These are phyloP conservation scores for Gnathonemus echidnorhynchus DNA, from an alignment of 2,113 vertebrate genomes.

Conservation along the genomic window DNA sequence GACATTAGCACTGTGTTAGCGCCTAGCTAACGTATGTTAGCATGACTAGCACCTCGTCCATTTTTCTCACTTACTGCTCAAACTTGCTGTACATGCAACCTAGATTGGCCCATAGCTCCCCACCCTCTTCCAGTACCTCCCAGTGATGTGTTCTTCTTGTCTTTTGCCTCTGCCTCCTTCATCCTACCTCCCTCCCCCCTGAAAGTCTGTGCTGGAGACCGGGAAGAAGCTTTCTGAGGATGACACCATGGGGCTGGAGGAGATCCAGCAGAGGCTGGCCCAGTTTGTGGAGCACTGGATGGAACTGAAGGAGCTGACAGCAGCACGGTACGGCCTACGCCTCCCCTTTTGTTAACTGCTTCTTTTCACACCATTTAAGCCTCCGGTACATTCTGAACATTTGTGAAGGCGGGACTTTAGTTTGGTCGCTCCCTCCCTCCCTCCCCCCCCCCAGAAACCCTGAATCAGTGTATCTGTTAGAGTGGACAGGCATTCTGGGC, in stretches of 20 bases:
- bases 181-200: background rate
- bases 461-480: background rate
- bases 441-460: background rate
- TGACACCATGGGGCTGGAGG: slow-evolving; percentile 94
- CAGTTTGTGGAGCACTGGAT: slow-evolving; percentile 97
- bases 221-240: slow-evolving; percentile 93
- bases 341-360: background rate
- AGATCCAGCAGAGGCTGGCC: slow-evolving; percentile 92
- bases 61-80: background rate
- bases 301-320: slow-evolving; percentile 84
- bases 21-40: background rate
- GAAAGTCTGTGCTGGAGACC: slow-evolving; percentile 85
- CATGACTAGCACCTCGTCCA: background rate
- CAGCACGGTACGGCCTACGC: slow-evolving; percentile 63
- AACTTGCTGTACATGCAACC: background rate
- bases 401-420: background rate
- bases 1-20: background rate
- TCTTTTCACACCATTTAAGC: background rate
- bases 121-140: background rate
- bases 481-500: background rate
- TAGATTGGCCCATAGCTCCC: background rate
- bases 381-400: background rate
- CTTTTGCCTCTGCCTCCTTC: background rate
- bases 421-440: background rate
- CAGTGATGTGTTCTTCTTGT: background rate